These are phyloP conservation scores for Plodia interpunctella DNA, from an alignment of 1,140 invertebrate species.

Conservation along the genomic window DNA sequence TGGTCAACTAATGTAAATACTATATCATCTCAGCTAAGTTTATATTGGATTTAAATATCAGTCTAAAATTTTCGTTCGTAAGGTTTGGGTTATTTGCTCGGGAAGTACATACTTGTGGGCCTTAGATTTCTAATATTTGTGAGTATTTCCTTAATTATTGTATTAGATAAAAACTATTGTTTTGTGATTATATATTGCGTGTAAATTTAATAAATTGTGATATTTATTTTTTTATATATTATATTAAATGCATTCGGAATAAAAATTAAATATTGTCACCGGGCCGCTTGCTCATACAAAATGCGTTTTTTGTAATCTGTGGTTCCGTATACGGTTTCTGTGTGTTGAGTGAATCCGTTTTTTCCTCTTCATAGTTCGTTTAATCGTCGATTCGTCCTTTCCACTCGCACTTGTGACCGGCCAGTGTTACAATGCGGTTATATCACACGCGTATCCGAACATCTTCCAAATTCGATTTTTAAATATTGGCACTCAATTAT, in stretches of 20 bases:
- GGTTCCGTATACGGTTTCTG: constrained; percentile 28
- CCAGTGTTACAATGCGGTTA: constrained; percentile 16
- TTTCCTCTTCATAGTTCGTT: constrained; percentile 73
- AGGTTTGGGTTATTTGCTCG: constrained; percentile 61
- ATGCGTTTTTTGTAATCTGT: constrained; percentile 38
- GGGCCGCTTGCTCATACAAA: constrained; percentile 36
- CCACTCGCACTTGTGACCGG: constrained; percentile 21
- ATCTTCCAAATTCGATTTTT: constrained; percentile 26
- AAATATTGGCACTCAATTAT: constrained; percentile 1
- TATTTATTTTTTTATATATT: constrained; percentile 22
- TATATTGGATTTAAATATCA: constrained; percentile 71
- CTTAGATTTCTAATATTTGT: constrained; percentile 25
- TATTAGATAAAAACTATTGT: constrained; percentile 35
- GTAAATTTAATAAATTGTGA: constrained; percentile 63
- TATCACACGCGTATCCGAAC: constrained; percentile 31
- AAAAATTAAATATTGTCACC: constrained; percentile 54
- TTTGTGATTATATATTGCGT: constrained; percentile 65
- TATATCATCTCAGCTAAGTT: constrained; percentile 56
- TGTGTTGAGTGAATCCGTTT: constrained; percentile 44
- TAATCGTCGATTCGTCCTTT: constrained; percentile 22
- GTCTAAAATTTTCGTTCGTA: constrained; percentile 74
- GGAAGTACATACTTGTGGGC: constrained; percentile 35
- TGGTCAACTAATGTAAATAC: constrained; percentile 76
- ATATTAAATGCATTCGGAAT: constrained; percentile 37
- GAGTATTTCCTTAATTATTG: constrained; percentile 26